Conservation (phyloP, 2,113 vertebrate species). For the Phalacrocorax carbo region DNA sequence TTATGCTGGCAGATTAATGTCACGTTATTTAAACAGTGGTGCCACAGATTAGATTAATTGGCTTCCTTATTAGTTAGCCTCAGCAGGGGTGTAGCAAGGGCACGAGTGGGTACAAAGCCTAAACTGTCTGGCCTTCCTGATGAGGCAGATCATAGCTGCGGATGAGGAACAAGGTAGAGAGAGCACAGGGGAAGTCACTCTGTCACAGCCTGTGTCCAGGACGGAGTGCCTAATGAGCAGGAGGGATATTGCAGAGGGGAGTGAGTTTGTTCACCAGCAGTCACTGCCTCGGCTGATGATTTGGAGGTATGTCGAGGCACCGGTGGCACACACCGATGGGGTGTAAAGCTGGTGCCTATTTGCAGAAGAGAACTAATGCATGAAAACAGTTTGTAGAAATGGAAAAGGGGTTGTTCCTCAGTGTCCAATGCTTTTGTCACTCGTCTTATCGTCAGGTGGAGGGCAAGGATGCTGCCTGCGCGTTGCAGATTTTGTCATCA, state of each 20-base stretch:
- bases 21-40: background rate
- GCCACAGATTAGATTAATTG: constrained; percentile 14
- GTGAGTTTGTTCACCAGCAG: background rate
- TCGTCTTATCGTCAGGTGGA: background rate
- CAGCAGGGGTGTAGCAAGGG: background rate
- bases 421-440: background rate
- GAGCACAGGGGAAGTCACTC: background rate
- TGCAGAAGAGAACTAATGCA: background rate
- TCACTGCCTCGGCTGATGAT: background rate
- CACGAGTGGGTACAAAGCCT: background rate
- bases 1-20: background rate
- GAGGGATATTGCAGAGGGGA: background rate
- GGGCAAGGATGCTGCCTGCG: background rate
- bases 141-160: background rate
- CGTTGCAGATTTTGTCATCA: background rate
- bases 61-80: constrained; percentile 1
- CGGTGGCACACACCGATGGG: fast-evolving
- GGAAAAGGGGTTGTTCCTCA: background rate
- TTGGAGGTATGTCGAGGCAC: fast-evolving
- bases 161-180: background rate
- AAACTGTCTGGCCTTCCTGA: background rate
- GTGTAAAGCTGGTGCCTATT: background rate
- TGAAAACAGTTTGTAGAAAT: background rate
- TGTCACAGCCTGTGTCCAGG: background rate
- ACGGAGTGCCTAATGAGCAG: background rate